These are phyloP conservation scores for Muraenolepis orangiensis DNA, from an alignment of 2,797 vertebrate genomes.

Conservation along the genomic window DNA sequence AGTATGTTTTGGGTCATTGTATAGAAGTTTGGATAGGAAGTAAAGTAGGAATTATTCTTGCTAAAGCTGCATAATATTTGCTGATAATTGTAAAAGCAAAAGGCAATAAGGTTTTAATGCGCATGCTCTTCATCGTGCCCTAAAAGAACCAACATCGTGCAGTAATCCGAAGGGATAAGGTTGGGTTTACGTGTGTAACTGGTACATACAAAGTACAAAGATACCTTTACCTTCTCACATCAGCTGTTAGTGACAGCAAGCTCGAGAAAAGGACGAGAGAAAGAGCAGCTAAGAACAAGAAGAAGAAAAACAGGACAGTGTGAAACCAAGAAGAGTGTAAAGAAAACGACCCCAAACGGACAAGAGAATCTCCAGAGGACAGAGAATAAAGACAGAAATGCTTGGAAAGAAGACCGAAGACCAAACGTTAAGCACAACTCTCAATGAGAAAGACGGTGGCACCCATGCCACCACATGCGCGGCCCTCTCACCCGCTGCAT, in stretches of 20 bases:
- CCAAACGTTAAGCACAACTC: background rate
- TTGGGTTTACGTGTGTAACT: slow-evolving; percentile 71
- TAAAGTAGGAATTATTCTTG: too few species aligned
- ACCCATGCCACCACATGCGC: background rate
- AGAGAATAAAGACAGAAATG: slow-evolving; percentile 16
- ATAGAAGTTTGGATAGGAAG: too few species aligned
- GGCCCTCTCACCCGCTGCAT: slow-evolving; percentile 90
- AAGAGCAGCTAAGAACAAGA: slow-evolving; percentile 60
- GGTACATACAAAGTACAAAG: slow-evolving; percentile 77
- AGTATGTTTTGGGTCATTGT: too few species aligned
- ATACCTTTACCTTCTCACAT: slow-evolving; percentile 87
- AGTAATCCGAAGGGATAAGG: background rate
- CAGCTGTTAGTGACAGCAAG: slow-evolving; percentile 89
- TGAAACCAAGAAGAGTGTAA: slow-evolving; percentile 34
- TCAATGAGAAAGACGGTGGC: background rate
- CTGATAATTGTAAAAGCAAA: background rate
- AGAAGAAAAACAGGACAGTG: slow-evolving; percentile 61
- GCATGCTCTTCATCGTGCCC: background rate
- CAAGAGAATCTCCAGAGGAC: background rate
- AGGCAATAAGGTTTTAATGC: background rate
- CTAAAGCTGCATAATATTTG: too few species aligned
- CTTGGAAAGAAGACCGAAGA: slow-evolving; percentile 11
- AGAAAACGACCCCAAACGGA: background rate
- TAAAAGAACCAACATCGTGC: background rate
- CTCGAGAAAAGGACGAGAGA: slow-evolving; percentile 77